Conservation (phyloP, 2,113 vertebrate species). For the Phoxinus phoxinus region DNA sequence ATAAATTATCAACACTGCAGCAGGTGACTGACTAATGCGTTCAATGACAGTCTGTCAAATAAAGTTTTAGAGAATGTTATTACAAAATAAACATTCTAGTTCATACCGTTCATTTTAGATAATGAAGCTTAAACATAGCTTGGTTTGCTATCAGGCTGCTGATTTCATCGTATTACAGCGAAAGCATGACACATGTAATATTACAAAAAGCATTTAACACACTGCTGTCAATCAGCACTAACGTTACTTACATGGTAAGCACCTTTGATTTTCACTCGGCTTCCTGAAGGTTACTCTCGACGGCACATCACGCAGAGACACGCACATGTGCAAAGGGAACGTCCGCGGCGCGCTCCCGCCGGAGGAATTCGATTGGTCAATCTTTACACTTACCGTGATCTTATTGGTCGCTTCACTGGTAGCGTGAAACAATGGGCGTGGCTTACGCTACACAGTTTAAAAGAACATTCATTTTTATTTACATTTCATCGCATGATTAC, state of each 20-base stretch:
- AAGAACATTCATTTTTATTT: background rate
- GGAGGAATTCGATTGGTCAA: slow-evolving; percentile 38
- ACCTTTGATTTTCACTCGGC: background rate
- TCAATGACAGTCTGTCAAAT: background rate
- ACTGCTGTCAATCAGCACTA: background rate
- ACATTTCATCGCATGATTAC: background rate
- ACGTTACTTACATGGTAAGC: slow-evolving; percentile 52
- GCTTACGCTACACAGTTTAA: background rate
- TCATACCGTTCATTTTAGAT: background rate
- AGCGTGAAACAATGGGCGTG: background rate
- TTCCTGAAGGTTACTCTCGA: slow-evolving; percentile 25
- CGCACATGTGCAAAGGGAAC: slow-evolving; percentile 8
- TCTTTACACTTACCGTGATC: background rate
- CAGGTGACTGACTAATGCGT: background rate
- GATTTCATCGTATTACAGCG: background rate
- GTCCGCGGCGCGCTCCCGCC: background rate
- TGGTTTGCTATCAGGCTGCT: background rate
- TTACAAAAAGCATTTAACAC: background rate
- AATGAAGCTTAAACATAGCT: background rate
- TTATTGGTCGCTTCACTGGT: background rate
- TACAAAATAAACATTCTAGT: background rate
- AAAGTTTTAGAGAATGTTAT: background rate
- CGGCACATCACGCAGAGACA: background rate
- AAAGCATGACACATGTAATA: background rate
- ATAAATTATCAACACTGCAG: background rate